These are phyloP conservation scores for Rhyacichthys aspro DNA, from an alignment of 2,797 vertebrate genomes.

Conservation along the genomic window DNA sequence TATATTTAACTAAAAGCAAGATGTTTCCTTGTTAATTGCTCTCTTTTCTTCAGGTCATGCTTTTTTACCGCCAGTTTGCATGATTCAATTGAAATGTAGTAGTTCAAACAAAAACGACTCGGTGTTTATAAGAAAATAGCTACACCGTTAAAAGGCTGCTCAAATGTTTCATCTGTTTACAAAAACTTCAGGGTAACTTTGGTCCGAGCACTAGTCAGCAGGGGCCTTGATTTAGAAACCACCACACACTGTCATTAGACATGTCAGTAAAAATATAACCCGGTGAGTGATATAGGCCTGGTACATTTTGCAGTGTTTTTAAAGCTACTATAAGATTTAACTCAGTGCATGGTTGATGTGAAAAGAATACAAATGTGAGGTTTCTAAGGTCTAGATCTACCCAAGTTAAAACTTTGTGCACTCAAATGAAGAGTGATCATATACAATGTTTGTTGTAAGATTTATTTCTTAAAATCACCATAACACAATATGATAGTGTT, in stretches of 20 bases:
- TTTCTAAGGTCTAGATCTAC: background rate
- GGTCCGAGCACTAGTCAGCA: slow-evolving; percentile 2
- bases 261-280: background rate
- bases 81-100: slow-evolving; percentile 15
- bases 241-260: background rate
- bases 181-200: slow-evolving; percentile 46
- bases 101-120: background rate
- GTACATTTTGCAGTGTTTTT: slow-evolving; percentile 14
- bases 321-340: slow-evolving; percentile 8
- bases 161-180: slow-evolving; percentile 44
- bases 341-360: slow-evolving; percentile 16
- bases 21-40: background rate
- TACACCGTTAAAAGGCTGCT: slow-evolving; percentile 20
- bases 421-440: slow-evolving; percentile 1
- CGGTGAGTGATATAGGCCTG: background rate
- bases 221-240: slow-evolving; percentile 13
- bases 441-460: background rate
- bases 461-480: slow-evolving; percentile 1
- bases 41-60: slow-evolving; percentile 5
- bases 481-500: slow-evolving; percentile 17
- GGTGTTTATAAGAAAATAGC: no score
- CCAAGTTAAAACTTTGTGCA: background rate
- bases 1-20: no score
- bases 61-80: slow-evolving; percentile 28
- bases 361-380: slow-evolving; percentile 25